Evolutionary conservation across 2,888 invertebrate genomes (phyloP).

Genomic region (Cryptocephalus primarius): DNA sequence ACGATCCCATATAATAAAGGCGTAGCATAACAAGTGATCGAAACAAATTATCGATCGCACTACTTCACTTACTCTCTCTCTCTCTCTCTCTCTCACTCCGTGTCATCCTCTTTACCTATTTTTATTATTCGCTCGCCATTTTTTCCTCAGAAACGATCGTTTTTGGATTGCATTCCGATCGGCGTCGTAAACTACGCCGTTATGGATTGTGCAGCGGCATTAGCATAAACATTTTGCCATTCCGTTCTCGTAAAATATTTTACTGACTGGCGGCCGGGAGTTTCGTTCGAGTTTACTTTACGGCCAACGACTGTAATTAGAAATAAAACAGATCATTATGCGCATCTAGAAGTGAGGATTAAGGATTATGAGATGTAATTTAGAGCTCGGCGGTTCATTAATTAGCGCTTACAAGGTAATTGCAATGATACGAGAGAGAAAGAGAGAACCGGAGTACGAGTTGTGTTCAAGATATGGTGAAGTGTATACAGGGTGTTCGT

Average conservation of each 20-base stretch:
- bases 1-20: too few relatives aligned
- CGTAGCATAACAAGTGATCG: too few relatives aligned
- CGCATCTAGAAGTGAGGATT: constrained; percentile 6
- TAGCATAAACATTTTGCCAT: background rate
- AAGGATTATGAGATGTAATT: constrained; percentile 10
- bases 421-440: constrained; percentile 11
- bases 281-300: constrained; percentile 1
- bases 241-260: background rate
- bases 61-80: too few relatives aligned
- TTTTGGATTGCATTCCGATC: too few relatives aligned
- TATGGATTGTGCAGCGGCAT: background rate
- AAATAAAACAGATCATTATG: constrained; percentile 7
- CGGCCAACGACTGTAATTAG: constrained; percentile 5
- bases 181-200: too few relatives aligned
- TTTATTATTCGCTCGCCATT: too few relatives aligned
- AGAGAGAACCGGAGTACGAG: background rate
- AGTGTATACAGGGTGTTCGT: too few relatives aligned
- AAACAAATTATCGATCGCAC: too few relatives aligned
- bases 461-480: too few relatives aligned
- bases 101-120: too few relatives aligned
- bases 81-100: too few relatives aligned
- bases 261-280: background rate
- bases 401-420: constrained; percentile 12
- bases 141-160: too few relatives aligned
- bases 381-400: constrained; percentile 7